Conservation (phyloP, 2,113 vertebrate species). For the Cavia porcellus region DNA sequence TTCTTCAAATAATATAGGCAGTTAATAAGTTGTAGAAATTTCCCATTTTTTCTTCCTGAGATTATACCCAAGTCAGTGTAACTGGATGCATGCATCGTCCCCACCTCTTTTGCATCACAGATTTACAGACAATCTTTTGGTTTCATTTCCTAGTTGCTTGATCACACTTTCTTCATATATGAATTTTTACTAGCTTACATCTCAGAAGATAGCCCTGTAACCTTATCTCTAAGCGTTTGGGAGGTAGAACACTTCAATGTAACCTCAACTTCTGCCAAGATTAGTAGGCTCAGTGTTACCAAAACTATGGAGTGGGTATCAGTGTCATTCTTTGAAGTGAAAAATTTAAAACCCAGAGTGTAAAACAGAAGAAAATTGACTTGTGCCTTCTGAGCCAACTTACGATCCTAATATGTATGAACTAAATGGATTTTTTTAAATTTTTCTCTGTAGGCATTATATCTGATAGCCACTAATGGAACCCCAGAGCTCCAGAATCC, state of each 20-base stretch:
- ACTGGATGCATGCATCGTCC: neutral
- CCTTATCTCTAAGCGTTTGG: neutral
- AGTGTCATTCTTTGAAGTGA: conserved; percentile 29
- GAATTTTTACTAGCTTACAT: conserved; percentile 7
- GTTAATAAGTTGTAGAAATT: conserved; percentile 18
- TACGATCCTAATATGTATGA: neutral
- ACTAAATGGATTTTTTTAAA: conserved; percentile 38
- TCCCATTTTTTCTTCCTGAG: neutral
- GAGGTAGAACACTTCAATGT: neutral
- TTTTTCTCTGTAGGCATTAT: conserved; percentile 91
- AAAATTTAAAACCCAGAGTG: neutral
- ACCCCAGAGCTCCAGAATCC: conserved; percentile 99
- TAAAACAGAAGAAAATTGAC: conserved; percentile 38
- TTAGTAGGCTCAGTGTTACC: neutral
- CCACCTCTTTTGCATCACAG: conserved; percentile 13
- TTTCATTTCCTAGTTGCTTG: conserved; percentile 55
- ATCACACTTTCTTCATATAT: neutral
- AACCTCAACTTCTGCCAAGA: neutral
- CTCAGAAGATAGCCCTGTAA: conserved; percentile 33
- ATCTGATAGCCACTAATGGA: conserved; percentile 98
- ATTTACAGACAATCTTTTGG: neutral
- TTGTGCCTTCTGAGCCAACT: neutral
- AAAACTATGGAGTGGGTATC: conserved; percentile 3
- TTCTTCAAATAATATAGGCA: conserved; percentile 37
- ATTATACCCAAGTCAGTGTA: neutral